Conservation (phyloP, 1,140 invertebrate species). For the Eueides isabella region DNA sequence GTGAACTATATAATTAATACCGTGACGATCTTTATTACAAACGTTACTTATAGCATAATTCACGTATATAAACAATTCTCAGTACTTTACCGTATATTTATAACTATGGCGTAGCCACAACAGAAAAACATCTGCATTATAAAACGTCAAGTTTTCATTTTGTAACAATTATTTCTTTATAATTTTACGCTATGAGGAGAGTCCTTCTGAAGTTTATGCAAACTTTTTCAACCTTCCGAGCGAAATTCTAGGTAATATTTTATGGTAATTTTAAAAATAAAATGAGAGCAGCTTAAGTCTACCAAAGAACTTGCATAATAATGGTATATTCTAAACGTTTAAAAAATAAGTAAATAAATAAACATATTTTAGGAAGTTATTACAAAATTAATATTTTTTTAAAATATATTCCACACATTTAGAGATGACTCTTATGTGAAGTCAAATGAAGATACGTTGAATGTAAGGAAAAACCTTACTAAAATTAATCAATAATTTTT, state of each 20-base stretch:
- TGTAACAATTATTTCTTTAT: neutral
- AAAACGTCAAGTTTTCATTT: neutral
- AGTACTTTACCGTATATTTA: neutral
- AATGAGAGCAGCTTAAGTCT: neutral
- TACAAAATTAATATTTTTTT: too few species aligned
- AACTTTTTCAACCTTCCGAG: neutral
- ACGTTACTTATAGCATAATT: neutral
- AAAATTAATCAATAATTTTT: too few species aligned
- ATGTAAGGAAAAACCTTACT: too few species aligned
- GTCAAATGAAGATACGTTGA: too few species aligned
- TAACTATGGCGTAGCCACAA: neutral
- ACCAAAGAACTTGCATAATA: neutral
- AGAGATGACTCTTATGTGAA: too few species aligned
- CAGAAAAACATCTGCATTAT: neutral
- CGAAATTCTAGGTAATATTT: neutral
- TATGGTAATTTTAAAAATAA: neutral
- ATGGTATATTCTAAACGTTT: neutral
- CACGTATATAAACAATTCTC: neutral
- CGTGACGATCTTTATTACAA: constrained; percentile 8
- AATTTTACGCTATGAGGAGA: neutral
- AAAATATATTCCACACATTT: too few species aligned
- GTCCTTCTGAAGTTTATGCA: neutral
- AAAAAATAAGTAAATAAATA: too few species aligned
- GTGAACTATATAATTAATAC: constrained; percentile 5
- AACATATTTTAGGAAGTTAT: too few species aligned